Base-by-base conservation (phyloP, 2,888 invertebrate genomes). In the Laothoe populi region DNA sequence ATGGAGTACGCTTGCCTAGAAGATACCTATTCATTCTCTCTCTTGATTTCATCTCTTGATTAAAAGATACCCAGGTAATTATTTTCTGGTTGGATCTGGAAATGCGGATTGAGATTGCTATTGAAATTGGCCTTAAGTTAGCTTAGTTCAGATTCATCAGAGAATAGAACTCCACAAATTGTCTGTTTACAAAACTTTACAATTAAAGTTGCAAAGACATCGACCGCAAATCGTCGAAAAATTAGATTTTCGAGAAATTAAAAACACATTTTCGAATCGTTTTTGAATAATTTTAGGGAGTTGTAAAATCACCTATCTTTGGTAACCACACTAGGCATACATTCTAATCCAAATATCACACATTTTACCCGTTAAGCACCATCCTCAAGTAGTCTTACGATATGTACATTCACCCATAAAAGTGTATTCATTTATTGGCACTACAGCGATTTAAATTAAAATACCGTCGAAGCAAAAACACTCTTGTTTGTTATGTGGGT, bases 281-380 rank as follows among this genome's bases (percentile, higher is more conserved):
- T n/a, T 53, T 42, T 24, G 45, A 38, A 16, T 1, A 13, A 31
- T 61, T 53, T 26, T 53, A 40, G 26, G 40, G 26, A 42, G 44
- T 60, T 64, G 64, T 69, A 71, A 70, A 73, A 69, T 73, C 69
- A 74, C 73, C 65, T 72, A 64, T 80, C 82, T 82, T 81, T 83
- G 83, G 80, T 80, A 78, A 76, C 75, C 75, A 70, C 70, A 71
- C 69, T 74, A 73, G 71, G 70, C 70, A 70, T 70, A 66, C 64
- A 70, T 74, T 68, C 72, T 72, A 68, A 75, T 77, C 70, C 78
- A 76, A 81, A 82, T 84, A 86, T 83, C 84, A 86, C 83, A 86
- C 83, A 65, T 75, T 72, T 73, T 79, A 81, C 79, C 79, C 80
- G 74, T 79, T 78, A 79, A 82, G 81, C 83, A 87, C 83, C 83